Base-by-base conservation (phyloP, 1,140 invertebrate genomes). In the Holotrichia oblita region DNA sequence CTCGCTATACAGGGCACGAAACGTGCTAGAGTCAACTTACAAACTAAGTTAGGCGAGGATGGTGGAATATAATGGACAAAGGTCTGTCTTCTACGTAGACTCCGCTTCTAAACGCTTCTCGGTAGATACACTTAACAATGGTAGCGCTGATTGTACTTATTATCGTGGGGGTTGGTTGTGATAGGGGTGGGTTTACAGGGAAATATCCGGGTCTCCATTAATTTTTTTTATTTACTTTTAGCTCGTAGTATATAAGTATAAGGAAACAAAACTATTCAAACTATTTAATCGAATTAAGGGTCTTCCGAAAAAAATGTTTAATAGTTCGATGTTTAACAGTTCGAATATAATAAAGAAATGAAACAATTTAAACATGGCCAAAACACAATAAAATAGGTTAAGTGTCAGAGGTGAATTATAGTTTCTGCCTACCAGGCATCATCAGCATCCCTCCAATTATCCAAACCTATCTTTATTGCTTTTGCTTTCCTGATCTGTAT, bases 1-100 rank as follows among this genome's bases (percentile, higher is more conserved):
- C 27, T 34, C 27, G 27, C 27, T 34, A 34, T 14, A 17, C 12
- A 22, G 61, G 22, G 22, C 9, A 69, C 22, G 61, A 69, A 27
- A 69, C 61, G 61, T 69, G 61, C 61, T 34, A 69, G 61, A 69
- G 61, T 69, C 61, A 69, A 69, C 61, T 69, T 69, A 69, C 61
- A 69, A 69, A 69, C 61, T 69, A 27, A 69, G 61, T 69, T 69
- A 69, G 22, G 61, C 17, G 22, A 69, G 61, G 61, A 69, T 69
- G 61, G 61, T 6, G 22, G 22, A 69, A 27, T 34, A 69, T 69
- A 69, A 69, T 69, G 61, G 61, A 69, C 61, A 69, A 69, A 69
- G 61, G 61, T 69, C 61, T 69, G 17, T 69, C 24, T 69, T 69
- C 61, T 69, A 17, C 61, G 61, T 34, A 17, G 27, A 22, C 22